Percentiles rank a stretch among this genome's conserved stretches.
Conservation (phyloP, 2,113 vertebrate species). For the Hippocampus comes region DNA sequence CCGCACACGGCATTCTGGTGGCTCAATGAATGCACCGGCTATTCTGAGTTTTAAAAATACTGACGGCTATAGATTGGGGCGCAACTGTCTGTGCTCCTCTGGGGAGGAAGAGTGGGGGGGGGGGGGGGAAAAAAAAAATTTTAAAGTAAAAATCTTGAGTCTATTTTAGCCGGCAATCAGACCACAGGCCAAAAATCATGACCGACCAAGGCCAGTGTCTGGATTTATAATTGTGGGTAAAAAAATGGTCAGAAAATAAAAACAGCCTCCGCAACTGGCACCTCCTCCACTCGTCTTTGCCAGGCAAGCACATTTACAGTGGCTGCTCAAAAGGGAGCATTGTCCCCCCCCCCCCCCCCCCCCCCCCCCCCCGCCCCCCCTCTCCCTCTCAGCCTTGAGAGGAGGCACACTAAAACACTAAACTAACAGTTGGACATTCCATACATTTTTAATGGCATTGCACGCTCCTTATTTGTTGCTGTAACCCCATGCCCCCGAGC, state of each 20-base stretch:
- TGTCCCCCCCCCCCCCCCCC: conserved; percentile 48
- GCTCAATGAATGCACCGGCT: conserved; percentile 64
- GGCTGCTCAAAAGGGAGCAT: conserved; percentile 66
- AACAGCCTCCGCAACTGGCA: conserved; percentile 58
- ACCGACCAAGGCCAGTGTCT: conserved; percentile 41
- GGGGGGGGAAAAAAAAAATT: conserved; percentile 35
- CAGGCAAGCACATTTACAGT: conserved; percentile 58
- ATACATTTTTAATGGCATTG: conserved; percentile 80
- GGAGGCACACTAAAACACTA: conserved; percentile 74
- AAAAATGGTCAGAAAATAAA: conserved; percentile 56
- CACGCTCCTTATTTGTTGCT: conserved; percentile 85
- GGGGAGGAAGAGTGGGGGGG: conserved; percentile 63
- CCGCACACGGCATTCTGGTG: conserved; percentile 66
- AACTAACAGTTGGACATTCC: conserved; percentile 86
- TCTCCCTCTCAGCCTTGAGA: conserved; percentile 57
- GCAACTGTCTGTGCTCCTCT: conserved; percentile 71
- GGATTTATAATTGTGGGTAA: conserved; percentile 63
- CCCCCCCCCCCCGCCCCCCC: not conserved
- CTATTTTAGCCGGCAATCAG: conserved; percentile 69
- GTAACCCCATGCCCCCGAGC: conserved; percentile 80
- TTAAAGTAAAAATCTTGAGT: conserved; percentile 56
- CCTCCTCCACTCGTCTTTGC: conserved; percentile 39
- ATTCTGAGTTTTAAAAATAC: conserved; percentile 75
- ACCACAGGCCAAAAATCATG: conserved; percentile 56
- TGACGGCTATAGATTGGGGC: conserved; percentile 57